Conservation (phyloP, 2,113 vertebrate genomes). For the Callorhinus ursinus region DNA sequence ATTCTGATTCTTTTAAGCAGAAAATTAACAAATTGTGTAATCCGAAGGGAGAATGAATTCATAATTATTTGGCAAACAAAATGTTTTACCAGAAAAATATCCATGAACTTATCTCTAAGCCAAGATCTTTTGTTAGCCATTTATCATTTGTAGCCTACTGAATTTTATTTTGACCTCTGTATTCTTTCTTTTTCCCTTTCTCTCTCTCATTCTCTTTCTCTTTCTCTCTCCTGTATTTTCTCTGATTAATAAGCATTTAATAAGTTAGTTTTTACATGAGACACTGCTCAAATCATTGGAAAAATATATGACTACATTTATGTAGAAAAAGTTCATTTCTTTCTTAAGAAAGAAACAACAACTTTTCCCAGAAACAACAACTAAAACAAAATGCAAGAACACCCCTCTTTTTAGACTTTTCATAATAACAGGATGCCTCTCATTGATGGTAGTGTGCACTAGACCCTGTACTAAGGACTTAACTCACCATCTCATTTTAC, state of each 20-base stretch:
- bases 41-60: background rate
- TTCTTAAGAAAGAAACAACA: background rate
- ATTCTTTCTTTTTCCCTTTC: background rate
- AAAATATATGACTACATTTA: background rate
- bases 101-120: background rate
- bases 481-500: background rate
- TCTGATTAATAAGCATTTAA: background rate
- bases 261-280: background rate
- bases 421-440: background rate
- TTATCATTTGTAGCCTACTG: background rate
- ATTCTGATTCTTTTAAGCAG: slow-evolving; percentile 53
- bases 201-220: background rate
- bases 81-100: slow-evolving; percentile 31
- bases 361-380: background rate
- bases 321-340: background rate
- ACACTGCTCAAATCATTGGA: background rate
- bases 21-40: slow-evolving; percentile 59
- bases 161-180: background rate
- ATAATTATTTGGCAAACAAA: slow-evolving; percentile 53
- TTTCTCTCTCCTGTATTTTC: background rate
- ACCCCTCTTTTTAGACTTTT: background rate
- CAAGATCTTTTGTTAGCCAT: background rate
- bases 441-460: background rate
- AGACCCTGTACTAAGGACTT: background rate
- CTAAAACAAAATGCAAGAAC: background rate